Percentiles rank a stretch among this genome's conserved stretches.
Conservation (phyloP, 2,113 vertebrate genomes). For the Ceyx cyanopectus region DNA sequence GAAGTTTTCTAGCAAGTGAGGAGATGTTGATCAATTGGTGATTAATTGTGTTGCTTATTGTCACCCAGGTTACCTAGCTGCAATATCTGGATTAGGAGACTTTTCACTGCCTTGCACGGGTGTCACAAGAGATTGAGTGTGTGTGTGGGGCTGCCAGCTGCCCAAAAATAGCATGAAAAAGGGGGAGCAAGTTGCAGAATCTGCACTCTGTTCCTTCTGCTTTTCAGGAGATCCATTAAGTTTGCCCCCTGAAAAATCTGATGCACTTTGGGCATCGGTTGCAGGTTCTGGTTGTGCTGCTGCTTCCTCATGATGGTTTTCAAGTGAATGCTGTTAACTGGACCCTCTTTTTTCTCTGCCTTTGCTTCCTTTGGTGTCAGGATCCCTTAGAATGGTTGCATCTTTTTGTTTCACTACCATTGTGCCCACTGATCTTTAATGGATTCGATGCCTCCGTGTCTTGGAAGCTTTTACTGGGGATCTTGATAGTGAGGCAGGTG, state of each 20-base stretch:
- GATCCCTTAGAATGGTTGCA: neutral
- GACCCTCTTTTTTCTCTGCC: neutral
- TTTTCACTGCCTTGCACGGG: neutral
- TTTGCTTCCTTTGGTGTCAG: neutral
- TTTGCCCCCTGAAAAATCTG: neutral
- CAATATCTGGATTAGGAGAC: neutral
- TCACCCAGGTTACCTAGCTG: neutral
- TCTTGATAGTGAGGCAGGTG: neutral
- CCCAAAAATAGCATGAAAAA: neutral
- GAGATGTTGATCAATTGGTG: neutral
- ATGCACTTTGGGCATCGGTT: neutral
- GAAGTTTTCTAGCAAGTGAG: neutral
- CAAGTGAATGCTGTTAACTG: neutral
- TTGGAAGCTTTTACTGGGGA: neutral
- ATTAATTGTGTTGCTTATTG: neutral
- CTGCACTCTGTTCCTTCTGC: neutral
- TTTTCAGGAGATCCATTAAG: neutral
- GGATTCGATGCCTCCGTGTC: neutral
- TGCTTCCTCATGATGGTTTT: neutral
- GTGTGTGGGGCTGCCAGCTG: neutral
- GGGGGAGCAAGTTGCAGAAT: neutral
- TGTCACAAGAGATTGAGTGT: neutral
- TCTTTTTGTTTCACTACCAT: neutral
- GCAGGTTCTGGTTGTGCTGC: fast-evolving
- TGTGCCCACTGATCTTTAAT: neutral